Evolutionary conservation across 1,140 invertebrate genomes (phyloP).

Genomic region (Zaprionus gabonicus): DNA sequence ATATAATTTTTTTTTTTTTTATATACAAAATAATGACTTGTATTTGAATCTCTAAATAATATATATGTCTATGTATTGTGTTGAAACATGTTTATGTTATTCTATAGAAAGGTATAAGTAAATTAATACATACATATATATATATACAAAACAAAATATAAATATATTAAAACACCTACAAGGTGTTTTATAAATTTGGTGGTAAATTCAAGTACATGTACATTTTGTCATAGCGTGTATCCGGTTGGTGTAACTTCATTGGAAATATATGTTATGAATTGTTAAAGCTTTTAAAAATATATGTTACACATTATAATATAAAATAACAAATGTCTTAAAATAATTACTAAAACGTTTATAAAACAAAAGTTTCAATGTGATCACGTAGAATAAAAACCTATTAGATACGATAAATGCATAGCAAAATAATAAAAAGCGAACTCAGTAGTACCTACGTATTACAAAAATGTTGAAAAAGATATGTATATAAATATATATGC

Average conservation of each 20-base stretch:
- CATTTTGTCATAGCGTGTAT: constrained; percentile 33
- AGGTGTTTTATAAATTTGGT: constrained; percentile 27
- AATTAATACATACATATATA: constrained; percentile 15
- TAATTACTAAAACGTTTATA: constrained; percentile 73
- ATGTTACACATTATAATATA: constrained; percentile 61
- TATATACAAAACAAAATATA: constrained; percentile 10
- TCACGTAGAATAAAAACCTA: constrained; percentile 74
- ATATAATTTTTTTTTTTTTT: neutral
- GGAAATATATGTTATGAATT: constrained; percentile 56
- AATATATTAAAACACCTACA: neutral
- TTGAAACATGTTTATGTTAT: neutral
- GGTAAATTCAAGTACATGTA: constrained; percentile 15
- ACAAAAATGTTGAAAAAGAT: constrained; percentile 21
- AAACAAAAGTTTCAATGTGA: constrained; percentile 81
- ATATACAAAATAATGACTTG: neutral
- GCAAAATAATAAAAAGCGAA: constrained; percentile 50
- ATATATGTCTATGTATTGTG: neutral
- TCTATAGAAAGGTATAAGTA: neutral
- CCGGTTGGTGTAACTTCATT: constrained; percentile 52
- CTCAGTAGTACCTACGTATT: constrained; percentile 21
- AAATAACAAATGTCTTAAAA: constrained; percentile 49
- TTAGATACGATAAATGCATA: constrained; percentile 70
- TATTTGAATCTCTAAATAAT: neutral
- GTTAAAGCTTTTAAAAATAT: constrained; percentile 69
- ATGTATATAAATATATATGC: constrained; percentile 19